A percentile compares a stretch with the other conserved stretches of the same genome.
Conservation (phyloP, 2,113 vertebrate species). For the Porphyrio hochstetteri region DNA sequence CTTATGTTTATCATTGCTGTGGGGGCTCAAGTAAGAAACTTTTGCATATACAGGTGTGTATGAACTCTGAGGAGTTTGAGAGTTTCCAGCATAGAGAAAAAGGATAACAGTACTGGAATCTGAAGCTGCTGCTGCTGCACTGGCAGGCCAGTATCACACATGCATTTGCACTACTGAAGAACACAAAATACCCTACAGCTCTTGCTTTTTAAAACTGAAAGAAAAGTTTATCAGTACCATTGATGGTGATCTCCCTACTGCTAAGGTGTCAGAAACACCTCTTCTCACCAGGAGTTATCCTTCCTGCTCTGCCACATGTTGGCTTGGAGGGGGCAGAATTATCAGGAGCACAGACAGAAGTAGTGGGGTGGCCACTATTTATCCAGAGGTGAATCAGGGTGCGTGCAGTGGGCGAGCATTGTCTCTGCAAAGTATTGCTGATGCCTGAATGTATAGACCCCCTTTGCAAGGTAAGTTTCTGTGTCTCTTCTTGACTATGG, state of each 20-base stretch:
- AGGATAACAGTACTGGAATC: not conserved
- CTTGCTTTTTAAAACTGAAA: not conserved
- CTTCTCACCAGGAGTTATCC: not conserved
- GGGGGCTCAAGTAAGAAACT: not conserved
- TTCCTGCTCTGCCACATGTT: not conserved
- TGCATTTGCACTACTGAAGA: not conserved
- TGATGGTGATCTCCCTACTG: not conserved
- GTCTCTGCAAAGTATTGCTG: not conserved
- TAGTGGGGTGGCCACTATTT: not conserved
- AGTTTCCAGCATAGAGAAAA: not conserved
- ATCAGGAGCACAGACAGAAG: not conserved
- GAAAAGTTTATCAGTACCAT: not conserved
- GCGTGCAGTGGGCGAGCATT: not conserved
- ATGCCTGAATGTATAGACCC: not conserved
- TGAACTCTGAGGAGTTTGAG: not conserved
- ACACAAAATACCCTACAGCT: not conserved
- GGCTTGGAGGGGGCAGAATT: not conserved
- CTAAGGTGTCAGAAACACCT: slow-evolving; percentile 7
- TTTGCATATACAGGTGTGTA: not conserved
- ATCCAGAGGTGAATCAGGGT: not conserved
- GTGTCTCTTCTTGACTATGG: not conserved
- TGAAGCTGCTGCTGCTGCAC: not conserved
- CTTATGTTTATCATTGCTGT: not conserved
- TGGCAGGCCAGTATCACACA: not conserved
- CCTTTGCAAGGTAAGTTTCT: not conserved